Percentiles rank a stretch among this genome's conserved stretches.
phyloP scores from a whole-genome alignment of 2,797 vertebrate species.

The Diplodus sargus region DNA sequence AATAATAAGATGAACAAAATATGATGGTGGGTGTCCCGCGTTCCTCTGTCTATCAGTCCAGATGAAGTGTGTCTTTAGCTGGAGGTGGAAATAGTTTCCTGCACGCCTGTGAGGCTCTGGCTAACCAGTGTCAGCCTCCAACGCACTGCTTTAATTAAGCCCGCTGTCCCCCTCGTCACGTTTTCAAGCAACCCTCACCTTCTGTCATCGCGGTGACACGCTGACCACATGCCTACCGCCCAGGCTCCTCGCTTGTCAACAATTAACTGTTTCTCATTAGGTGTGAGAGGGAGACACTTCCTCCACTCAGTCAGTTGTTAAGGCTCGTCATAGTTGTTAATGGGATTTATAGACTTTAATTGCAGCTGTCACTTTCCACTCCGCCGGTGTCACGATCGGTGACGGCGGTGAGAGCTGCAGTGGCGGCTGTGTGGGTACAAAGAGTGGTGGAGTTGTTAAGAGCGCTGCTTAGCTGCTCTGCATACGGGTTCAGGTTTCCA shows the following conservation, averaged over 20 bases:
- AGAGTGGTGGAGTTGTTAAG: slow-evolving; percentile 52
- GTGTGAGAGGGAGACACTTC: slow-evolving; percentile 5
- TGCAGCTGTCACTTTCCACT: slow-evolving; percentile 55
- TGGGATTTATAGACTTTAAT: slow-evolving; percentile 50
- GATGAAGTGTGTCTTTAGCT: slow-evolving; percentile 34
- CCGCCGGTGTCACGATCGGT: slow-evolving; percentile 14
- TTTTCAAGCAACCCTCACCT: slow-evolving; percentile 9
- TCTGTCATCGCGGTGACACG: slow-evolving; percentile 15
- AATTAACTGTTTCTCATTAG: slow-evolving; percentile 51
- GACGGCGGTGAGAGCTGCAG: slow-evolving; percentile 22
- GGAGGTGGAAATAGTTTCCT: slow-evolving; percentile 49
- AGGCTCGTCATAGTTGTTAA: slow-evolving; percentile 42
- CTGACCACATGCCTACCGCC: slow-evolving; percentile 9
- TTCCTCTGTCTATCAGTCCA: slow-evolving; percentile 5
- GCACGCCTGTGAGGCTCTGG: slow-evolving; percentile 24
- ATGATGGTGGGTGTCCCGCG: not conserved
- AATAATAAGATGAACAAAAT: not conserved
- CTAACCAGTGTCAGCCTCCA: slow-evolving; percentile 51
- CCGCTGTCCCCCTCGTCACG: slow-evolving; percentile 16
- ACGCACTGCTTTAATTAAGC: slow-evolving; percentile 59
- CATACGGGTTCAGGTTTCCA: slow-evolving; percentile 50
- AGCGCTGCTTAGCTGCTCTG: slow-evolving; percentile 36
- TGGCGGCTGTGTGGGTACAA: slow-evolving; percentile 46
- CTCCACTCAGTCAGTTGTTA: slow-evolving; percentile 16
- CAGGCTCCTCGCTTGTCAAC: slow-evolving; percentile 19